A percentile compares a stretch with the other conserved stretches of the same genome.
phyloP scores from a whole-genome alignment of 2,113 vertebrate genomes.

The Raja brachyura region DNA sequence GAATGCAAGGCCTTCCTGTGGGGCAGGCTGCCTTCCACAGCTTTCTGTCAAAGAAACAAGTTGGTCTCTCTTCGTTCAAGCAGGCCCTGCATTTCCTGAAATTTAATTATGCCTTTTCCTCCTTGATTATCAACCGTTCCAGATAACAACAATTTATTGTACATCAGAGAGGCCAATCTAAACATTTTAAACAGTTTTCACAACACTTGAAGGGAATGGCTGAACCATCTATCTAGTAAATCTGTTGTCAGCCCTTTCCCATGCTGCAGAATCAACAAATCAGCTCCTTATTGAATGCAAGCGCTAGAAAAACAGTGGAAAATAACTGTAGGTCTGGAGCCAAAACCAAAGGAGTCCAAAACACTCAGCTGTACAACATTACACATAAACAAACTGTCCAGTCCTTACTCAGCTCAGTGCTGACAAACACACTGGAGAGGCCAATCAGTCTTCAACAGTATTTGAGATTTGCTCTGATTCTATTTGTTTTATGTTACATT shows the following conservation, averaged over 20 bases:
- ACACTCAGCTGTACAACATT: background rate
- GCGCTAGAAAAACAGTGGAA: constrained; percentile 43
- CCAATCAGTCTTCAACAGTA: background rate
- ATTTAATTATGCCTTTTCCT: constrained; percentile 55
- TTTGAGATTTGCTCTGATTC: background rate
- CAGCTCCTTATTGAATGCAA: constrained; percentile 42
- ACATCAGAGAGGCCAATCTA: constrained; percentile 46
- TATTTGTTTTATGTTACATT: background rate
- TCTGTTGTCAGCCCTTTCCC: constrained; percentile 53
- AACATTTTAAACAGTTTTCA: constrained; percentile 52
- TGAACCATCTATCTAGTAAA: constrained; percentile 51
- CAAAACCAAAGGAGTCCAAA: constrained; percentile 26
- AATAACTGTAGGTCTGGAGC: constrained; percentile 37
- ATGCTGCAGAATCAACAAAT: constrained; percentile 51
- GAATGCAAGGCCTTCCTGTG: constrained; percentile 74
- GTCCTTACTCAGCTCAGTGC: background rate
- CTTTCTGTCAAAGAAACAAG: constrained; percentile 64
- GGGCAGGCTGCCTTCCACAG: constrained; percentile 63
- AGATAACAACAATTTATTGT: constrained; percentile 55
- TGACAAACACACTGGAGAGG: background rate
- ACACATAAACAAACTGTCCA: background rate
- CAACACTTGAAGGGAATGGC: constrained; percentile 47
- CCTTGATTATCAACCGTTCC: constrained; percentile 55
- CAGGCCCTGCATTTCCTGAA: constrained; percentile 54
- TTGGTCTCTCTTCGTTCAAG: constrained; percentile 50